Percentiles rank a stretch among this genome's conserved stretches.
Conservation (phyloP, 2,888 invertebrate genomes). For the Protodeltote pygarga region DNA sequence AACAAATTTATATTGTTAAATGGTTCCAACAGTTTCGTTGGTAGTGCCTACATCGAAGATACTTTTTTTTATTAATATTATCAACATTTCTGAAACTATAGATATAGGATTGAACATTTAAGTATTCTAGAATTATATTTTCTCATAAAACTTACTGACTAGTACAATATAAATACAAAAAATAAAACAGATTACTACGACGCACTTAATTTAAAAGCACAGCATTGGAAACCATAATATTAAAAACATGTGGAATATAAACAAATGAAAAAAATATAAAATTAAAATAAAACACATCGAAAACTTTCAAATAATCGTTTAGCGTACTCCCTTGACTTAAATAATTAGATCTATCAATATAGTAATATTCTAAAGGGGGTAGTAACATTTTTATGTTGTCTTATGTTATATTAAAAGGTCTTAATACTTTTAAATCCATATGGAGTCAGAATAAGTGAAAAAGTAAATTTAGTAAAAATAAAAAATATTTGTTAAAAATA, state of each 20-base stretch:
- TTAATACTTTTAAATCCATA: slow-evolving; percentile 13
- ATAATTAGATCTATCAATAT: slow-evolving; percentile 45
- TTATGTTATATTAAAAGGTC: slow-evolving; percentile 10
- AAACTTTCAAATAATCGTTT: slow-evolving; percentile 18
- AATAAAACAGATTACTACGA: slow-evolving; percentile 48
- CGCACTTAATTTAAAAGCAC: slow-evolving; percentile 48
- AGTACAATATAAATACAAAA: slow-evolving; percentile 71
- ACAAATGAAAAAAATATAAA: slow-evolving; percentile 29
- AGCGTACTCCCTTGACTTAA: slow-evolving; percentile 29
- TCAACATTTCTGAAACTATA: slow-evolving; percentile 38
- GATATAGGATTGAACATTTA: slow-evolving; percentile 46
- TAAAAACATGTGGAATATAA: slow-evolving; percentile 42
- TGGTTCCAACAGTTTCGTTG: slow-evolving; percentile 10
- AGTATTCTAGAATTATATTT: slow-evolving; percentile 41
- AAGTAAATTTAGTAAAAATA: neutral
- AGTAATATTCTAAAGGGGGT: slow-evolving; percentile 14
- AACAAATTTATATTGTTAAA: slow-evolving; percentile 14
- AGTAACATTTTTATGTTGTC: slow-evolving; percentile 17
- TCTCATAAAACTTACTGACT: slow-evolving; percentile 77
- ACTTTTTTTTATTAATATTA: slow-evolving; percentile 28
- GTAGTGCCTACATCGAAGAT: slow-evolving; percentile 34
- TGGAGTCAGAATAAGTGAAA: neutral
- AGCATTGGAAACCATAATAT: slow-evolving; percentile 48
- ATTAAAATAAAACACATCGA: slow-evolving; percentile 18
- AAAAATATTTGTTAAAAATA: neutral